Base-by-base conservation (phyloP, 2,888 invertebrate species). In the Cetonia aurata region DNA sequence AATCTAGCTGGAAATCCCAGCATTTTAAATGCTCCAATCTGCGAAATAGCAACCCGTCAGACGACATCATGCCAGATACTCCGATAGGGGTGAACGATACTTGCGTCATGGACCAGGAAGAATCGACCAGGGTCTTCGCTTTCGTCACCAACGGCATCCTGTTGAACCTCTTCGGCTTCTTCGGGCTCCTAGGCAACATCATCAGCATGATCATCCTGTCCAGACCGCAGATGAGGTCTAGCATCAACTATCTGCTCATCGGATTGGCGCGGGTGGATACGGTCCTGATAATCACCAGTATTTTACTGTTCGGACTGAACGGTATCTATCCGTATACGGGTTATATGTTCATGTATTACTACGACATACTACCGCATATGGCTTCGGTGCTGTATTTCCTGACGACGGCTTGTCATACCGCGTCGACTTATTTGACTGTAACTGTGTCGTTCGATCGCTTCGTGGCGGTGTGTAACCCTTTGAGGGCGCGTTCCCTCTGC, bases 181-280 rank as follows among this genome's bases (percentile, higher is more conserved):
- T 93, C 79, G 98, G 97, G 6, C 90, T 97, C 73, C 88, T 96
- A 53, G 98, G 97, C 75, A 98, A 97, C 85, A 89, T 94, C 70
- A 92, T 98, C 69, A 92, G 96, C 48, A 94, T 96, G 88, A 91
- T 96, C 72, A 96, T 97, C 77, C 87, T 97, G 65, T 94, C 95
- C 71, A 90, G 96, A 68, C 96, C 96, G 25, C 94, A 97, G 85
- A 98, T 98, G 98, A 91, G 95, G 79, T 96, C 96, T 71, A 96
- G 97, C 81, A 96, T 98, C 81, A 98, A 98, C 86, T 95, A 96
- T 84, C 90, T 98, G 81, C 89, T 99, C 72, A 94, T 96, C 75
- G 97, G 96, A 4, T 88, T 99, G 77, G 98, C 98, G 25, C 90
- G 95, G 78, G 96, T 96, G 85, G 99, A 99, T 87, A 96, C 95